Base-by-base conservation (phyloP, 2,888 invertebrate genomes). In the Selenia dentaria region DNA sequence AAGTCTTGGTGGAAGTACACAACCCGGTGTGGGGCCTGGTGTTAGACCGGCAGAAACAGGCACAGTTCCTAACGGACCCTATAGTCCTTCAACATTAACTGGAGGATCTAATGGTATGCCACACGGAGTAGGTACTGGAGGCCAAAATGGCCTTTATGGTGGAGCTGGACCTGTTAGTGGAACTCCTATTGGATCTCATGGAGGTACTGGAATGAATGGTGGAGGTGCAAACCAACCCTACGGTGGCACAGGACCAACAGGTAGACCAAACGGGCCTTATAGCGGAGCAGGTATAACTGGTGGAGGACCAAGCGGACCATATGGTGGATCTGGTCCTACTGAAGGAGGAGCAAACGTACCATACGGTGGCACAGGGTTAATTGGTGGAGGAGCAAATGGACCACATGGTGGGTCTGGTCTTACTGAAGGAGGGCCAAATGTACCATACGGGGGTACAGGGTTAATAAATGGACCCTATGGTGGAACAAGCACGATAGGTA, bases 1-100 rank as follows among this genome's bases (percentile, higher is more conserved):
- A 12, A 48, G 38, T 22, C 48, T 54, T 33, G 55, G 41, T 27
- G 51, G 52, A 28, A 36, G 43, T 11, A 8, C 14, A 2, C 22
- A 16, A 26, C 28, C 37, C 9, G 40, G 44, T 27, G 11, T 28
- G 34, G 45, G 33, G 13, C 28, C 41, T 6, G 22, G 22, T 22
- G 6, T 6, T 22, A 9, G 25, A 25, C 5, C 2, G 6, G 6
- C 20, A 20, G 20, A 6, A 20, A 20, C 6, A 2, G 20, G 20
- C 6, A 6, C 20, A 20, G 6, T 4, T 20, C 2, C 20, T 6
- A 20, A 20, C 6, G 20, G 20, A 20, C 20, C 8, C 1, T 20
- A 20, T 20, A 20, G 20, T 6, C 20, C 20, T 20, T 1, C 20
- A 20, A 2, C 1, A 20, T 20, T 20, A 20, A 6, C 6, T 2